Conservation (phyloP, 2,888 invertebrate species). For the Ariolimax columbianus region DNA sequence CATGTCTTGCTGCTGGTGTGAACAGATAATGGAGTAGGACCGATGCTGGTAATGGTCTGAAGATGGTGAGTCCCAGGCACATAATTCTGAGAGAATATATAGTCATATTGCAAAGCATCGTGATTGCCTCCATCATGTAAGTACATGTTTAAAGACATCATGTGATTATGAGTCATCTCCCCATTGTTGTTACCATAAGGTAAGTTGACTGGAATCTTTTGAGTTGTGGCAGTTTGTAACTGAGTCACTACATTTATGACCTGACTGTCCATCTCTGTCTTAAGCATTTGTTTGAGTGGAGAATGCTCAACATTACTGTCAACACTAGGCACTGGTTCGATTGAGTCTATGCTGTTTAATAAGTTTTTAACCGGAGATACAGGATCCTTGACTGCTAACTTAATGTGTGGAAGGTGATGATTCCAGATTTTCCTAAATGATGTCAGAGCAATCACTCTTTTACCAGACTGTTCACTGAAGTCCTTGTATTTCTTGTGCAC, state of each 20-base stretch:
- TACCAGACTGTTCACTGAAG: conserved; percentile 15
- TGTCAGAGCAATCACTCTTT: conserved; percentile 33
- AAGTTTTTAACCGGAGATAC: conserved; percentile 4
- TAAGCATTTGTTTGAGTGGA: neutral
- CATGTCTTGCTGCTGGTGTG: neutral
- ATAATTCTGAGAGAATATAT: conserved; percentile 6
- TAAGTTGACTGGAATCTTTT: conserved; percentile 2
- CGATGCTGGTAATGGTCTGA: neutral
- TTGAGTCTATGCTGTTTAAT: neutral
- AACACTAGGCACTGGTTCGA: neutral
- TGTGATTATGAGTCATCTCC: conserved; percentile 20
- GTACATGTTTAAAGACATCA: conserved; percentile 38
- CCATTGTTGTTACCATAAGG: neutral
- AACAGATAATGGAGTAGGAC: neutral
- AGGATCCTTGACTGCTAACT: conserved; percentile 24
- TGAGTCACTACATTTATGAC: neutral
- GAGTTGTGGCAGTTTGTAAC: neutral
- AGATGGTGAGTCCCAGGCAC: neutral
- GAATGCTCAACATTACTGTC: neutral
- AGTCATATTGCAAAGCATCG: conserved; percentile 18
- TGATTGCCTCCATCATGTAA: conserved; percentile 21
- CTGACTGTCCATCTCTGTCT: neutral
- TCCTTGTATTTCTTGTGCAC: conserved; percentile 43
- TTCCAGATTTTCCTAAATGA: conserved; percentile 41
- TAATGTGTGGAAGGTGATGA: conserved; percentile 23